These are phyloP conservation scores for Euglossa dilemma DNA, from an alignment of 1,140 invertebrate species.

Conservation along the genomic window DNA sequence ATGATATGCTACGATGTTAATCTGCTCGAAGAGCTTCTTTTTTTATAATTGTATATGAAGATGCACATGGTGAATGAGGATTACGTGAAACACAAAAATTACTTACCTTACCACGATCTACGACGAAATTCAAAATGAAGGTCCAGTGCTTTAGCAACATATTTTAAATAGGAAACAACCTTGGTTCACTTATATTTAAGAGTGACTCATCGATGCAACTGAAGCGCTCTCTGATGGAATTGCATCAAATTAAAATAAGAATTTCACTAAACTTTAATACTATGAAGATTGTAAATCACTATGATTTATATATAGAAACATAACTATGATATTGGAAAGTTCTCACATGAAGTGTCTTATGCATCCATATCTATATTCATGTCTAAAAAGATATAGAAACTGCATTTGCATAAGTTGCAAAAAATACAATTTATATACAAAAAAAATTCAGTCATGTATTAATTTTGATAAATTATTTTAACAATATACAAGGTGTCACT, in stretches of 20 bases:
- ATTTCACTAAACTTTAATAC: not conserved
- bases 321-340: too few relatives aligned
- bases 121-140: not conserved
- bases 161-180: not conserved
- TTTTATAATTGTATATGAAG: not conserved
- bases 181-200: not conserved
- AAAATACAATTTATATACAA: not conserved
- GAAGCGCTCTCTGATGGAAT: not conserved
- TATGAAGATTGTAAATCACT: not conserved
- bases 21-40: not conserved
- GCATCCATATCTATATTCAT: too few relatives aligned
- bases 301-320: too few relatives aligned
- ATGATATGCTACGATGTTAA: not conserved
- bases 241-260: not conserved
- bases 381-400: not conserved
- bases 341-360: too few relatives aligned
- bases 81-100: not conserved
- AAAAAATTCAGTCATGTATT: not conserved
- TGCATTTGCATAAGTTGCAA: not conserved
- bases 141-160: rapidly evolving
- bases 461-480: too few relatives aligned
- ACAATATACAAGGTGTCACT: not conserved
- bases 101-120: not conserved
- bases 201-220: not conserved
- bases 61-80: constrained; percentile 26